Evolutionary conservation across 2,113 vertebrate species (phyloP).

Genomic region (Probosciger aterrimus): DNA sequence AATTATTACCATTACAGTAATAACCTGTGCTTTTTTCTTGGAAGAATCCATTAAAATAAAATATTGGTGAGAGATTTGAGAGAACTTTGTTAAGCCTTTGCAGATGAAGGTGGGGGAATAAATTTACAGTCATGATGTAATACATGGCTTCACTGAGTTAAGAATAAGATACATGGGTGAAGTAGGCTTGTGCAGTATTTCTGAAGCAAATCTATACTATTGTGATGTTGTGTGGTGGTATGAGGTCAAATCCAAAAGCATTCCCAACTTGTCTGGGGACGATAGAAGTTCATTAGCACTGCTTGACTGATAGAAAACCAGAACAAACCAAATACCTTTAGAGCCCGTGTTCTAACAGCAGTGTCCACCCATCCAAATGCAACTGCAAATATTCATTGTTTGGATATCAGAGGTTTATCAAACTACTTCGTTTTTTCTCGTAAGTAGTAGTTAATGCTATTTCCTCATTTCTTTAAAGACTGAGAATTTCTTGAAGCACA

Average conservation of each 20-base stretch:
- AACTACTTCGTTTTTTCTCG: neutral
- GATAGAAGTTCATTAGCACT: neutral
- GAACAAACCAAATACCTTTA: neutral
- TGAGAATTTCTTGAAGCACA: constrained; percentile 98
- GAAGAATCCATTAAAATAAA: neutral
- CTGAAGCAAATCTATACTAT: neutral
- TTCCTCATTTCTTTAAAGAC: constrained; percentile 76
- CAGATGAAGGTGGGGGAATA: neutral
- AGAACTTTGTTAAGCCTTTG: neutral
- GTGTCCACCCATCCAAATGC: neutral
- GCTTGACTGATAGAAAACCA: neutral
- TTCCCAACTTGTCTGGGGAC: neutral
- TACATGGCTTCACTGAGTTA: neutral
- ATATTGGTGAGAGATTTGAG: neutral
- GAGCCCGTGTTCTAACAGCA: neutral
- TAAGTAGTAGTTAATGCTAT: neutral
- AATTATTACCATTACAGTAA: neutral
- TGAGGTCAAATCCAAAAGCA: neutral
- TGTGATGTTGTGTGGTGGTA: neutral
- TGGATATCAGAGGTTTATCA: neutral
- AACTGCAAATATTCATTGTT: neutral
- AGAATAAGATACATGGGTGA: neutral
- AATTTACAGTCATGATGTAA: neutral
- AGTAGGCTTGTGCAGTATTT: neutral
- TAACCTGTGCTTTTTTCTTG: neutral